A percentile compares a stretch with the other conserved stretches of the same genome.
phyloP scores from a whole-genome alignment of 2,888 invertebrate genomes.

The Drosophila fungiperda region DNA sequence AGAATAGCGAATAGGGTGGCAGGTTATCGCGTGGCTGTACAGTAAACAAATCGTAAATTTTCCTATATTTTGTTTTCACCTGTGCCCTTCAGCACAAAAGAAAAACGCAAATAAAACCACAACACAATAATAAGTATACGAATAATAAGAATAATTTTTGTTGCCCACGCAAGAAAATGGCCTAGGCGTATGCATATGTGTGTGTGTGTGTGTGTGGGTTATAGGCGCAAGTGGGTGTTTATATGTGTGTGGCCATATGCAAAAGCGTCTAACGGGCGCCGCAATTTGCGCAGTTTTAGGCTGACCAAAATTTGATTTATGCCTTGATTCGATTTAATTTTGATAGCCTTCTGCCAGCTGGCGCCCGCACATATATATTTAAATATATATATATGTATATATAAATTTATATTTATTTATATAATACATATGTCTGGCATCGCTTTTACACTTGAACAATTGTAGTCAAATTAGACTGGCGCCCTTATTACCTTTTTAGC shows the following conservation, averaged over 20 bases:
- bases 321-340: conserved; percentile 47
- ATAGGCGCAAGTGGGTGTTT: conserved; percentile 16
- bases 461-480: not conserved
- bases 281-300: conserved; percentile 72
- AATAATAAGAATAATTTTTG: conserved; percentile 53
- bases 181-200: conserved; percentile 13
- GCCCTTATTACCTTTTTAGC: conserved; percentile 14
- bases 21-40: conserved; percentile 52
- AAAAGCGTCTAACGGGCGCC: conserved; percentile 64
- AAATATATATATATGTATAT: not conserved
- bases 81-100: conserved; percentile 25
- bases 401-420: not conserved
- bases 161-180: conserved; percentile 48
- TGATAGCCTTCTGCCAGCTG: conserved; percentile 12
- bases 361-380: conserved; percentile 4
- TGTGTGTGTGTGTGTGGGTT: not conserved
- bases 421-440: not conserved
- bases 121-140: conserved; percentile 32
- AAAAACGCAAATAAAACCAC: conserved; percentile 39
- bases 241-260: conserved; percentile 52
- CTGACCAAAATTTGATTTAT: conserved; percentile 69
- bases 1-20: not conserved
- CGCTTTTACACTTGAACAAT: conserved; percentile 1
- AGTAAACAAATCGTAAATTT: conserved; percentile 65
- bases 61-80: conserved; percentile 31